Evolutionary conservation across 2,888 invertebrate species (phyloP), one percentile per base, ranked within the genome.

Genomic region (Eulithis prunata): DNA sequence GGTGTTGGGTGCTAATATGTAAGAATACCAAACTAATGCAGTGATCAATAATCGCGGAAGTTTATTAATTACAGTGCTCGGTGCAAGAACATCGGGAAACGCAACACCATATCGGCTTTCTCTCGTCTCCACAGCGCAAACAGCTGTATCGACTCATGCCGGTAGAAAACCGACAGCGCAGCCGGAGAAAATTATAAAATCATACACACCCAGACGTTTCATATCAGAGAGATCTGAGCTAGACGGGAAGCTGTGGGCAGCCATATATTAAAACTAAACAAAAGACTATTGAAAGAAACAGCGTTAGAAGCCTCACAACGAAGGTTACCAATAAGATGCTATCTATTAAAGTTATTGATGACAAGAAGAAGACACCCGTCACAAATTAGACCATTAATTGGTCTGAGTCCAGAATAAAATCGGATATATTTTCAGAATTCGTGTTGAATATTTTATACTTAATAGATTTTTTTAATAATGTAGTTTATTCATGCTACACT

Each of bases 61-160:
- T 79, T 84, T 80, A 75, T 65, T 63, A 66, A 67, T 62, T 70
- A 65, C 64, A 64, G 49, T 52, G 43, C 51, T 64, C 56, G 38
- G 58, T 66, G 82, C 81, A 85, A 86, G 85, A 86, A 84, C 83
- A 84, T 84, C 84, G 84, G 87, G 83, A 88, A 90, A 89, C 80
- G 83, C 85, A 84, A 83, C 84, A 80, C 82, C 82, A 83, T 82
- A 84, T 84, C 86, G 79, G 88, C 91, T 91, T 91, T 91, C 91
- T 88, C 89, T 80, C 43, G 52, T 59, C 43, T 59, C 74, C 74
- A 79, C 80, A 56, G 61, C 62, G 78, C 71, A 72, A 78, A 79
- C 83, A 82, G 80, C 87, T 87, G 84, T 85, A 88, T 85, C 84
- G 82, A 73, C 78, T 74, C 78, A 82, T 81, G 81, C 81, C 84